Conservation (phyloP, 2,888 invertebrate genomes). For the Sinodicranocentrus sp. region DNA sequence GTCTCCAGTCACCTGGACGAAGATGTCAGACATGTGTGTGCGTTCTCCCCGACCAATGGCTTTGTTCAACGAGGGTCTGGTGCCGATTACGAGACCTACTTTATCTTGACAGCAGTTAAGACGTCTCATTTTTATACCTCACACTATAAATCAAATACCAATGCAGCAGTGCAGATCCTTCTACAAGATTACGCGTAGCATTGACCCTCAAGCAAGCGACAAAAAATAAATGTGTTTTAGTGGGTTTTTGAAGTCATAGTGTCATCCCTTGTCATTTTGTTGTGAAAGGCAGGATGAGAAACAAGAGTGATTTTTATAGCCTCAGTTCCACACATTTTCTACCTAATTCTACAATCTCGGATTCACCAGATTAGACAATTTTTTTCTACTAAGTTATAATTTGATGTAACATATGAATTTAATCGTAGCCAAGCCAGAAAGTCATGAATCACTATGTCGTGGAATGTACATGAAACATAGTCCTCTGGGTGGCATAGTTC, state of each 20-base stretch:
- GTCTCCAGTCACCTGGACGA: slow-evolving; percentile 59
- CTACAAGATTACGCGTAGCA: neutral
- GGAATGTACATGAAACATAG: slow-evolving; percentile 15
- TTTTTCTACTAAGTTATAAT: slow-evolving; percentile 22
- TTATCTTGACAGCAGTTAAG: slow-evolving; percentile 24
- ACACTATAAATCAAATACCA: slow-evolving; percentile 6
- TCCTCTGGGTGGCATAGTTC: slow-evolving; percentile 20
- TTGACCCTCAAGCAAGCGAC: neutral
- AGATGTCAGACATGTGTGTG: slow-evolving; percentile 59
- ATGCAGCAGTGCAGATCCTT: neutral
- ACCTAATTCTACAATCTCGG: neutral
- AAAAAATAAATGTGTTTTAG: neutral
- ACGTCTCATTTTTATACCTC: neutral
- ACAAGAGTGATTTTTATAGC: neutral
- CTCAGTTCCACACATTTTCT: neutral
- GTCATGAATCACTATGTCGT: slow-evolving; percentile 19
- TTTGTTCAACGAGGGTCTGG: slow-evolving; percentile 50
- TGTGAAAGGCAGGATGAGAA: neutral
- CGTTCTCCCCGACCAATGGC: slow-evolving; percentile 53
- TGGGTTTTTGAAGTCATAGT: neutral
- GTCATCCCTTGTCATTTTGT: neutral
- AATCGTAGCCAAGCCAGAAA: slow-evolving; percentile 23
- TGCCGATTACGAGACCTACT: slow-evolving; percentile 53
- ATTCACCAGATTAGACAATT: neutral
- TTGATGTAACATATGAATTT: slow-evolving; percentile 33